phyloP scores from a whole-genome alignment of 2,797 vertebrate genomes.

The Danio jaintianensis region DNA sequence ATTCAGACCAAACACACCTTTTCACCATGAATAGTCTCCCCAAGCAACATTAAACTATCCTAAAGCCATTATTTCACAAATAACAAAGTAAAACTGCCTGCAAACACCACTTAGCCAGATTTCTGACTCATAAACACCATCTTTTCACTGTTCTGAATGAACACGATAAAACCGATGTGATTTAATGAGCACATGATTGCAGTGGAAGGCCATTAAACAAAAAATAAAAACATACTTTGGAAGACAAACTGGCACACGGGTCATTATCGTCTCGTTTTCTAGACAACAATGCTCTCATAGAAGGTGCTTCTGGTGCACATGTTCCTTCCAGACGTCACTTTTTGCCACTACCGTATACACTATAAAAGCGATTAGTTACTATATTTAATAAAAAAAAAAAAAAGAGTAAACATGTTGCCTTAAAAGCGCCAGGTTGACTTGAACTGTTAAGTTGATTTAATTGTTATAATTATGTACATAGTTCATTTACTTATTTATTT shows the following conservation, averaged over 20 bases:
- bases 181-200: conserved; percentile 18
- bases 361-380: too few species aligned
- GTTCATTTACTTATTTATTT: too few species aligned
- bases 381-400: too few species aligned
- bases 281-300: conserved; percentile 6
- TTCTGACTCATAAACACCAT: background rate
- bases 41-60: background rate
- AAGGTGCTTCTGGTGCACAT: conserved; percentile 54
- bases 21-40: background rate
- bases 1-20: background rate
- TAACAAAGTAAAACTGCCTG: background rate
- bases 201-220: background rate
- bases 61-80: background rate
- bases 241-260: conserved; percentile 33
- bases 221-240: conserved; percentile 31
- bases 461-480: too few species aligned
- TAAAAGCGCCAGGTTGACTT: too few species aligned
- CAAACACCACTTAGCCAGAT: background rate
- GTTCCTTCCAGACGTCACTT: too few species aligned
- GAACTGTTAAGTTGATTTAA: too few species aligned
- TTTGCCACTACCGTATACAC: too few species aligned
- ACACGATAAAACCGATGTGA: background rate
- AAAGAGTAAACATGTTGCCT: too few species aligned
- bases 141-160: background rate
- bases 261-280: conserved; percentile 17